A percentile compares a stretch with the other conserved stretches of the same genome.
Evolutionary conservation across 1,140 invertebrate genomes (phyloP).

Genomic region (Glomeris maerens): DNA sequence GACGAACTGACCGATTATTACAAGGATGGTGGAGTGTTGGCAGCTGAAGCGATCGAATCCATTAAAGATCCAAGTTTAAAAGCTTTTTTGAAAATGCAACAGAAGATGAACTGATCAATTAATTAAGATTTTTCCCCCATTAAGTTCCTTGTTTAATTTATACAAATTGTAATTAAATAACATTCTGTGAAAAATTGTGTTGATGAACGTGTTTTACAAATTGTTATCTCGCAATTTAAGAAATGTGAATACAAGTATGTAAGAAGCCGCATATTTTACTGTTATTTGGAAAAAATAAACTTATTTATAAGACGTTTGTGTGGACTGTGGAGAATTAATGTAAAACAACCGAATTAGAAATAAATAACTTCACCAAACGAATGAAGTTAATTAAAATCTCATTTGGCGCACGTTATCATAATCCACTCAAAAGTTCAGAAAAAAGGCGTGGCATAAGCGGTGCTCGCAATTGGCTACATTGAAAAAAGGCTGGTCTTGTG

Average conservation of each 20-base stretch:
- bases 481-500: no score
- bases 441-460: no score
- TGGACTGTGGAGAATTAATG: no score
- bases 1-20: slow-evolving; percentile 56
- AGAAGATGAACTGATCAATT: slow-evolving; percentile 33
- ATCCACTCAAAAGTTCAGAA: no score
- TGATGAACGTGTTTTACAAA: not conserved
- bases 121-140: not conserved
- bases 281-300: not conserved
- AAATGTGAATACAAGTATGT: not conserved
- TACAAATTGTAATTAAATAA: not conserved
- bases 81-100: slow-evolving; percentile 60
- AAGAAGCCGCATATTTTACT: not conserved
- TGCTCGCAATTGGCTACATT: no score
- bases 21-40: slow-evolving; percentile 41
- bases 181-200: not conserved
- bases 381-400: no score
- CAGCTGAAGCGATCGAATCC: slow-evolving; percentile 51
- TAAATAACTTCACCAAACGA: no score
- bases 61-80: slow-evolving; percentile 66
- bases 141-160: not conserved
- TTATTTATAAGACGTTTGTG: no score
- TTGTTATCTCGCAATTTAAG: not conserved
- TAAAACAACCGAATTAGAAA: no score
- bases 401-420: no score